A percentile compares a stretch with the other conserved stretches of the same genome.
Evolutionary conservation across 2,888 invertebrate genomes (phyloP).

Genomic region (Phragmatobia fuliginosa): DNA sequence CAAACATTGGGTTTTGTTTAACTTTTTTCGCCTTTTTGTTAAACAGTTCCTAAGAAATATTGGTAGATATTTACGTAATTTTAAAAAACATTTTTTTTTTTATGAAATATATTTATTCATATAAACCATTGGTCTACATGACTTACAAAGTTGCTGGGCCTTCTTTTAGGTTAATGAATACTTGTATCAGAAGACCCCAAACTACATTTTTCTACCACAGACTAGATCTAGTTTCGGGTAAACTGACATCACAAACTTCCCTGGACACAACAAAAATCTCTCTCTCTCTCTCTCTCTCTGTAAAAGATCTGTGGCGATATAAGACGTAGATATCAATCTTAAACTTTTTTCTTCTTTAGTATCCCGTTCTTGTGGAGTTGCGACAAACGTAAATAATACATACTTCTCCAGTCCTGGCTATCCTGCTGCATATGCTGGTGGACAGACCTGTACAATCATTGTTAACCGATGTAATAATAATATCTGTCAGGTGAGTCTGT

Average conservation of each 20-base stretch:
- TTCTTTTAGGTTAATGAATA: too few relatives aligned
- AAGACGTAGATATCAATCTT: background rate
- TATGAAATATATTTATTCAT: too few relatives aligned
- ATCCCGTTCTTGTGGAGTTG: slow-evolving; percentile 90
- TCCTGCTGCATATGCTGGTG: slow-evolving; percentile 90
- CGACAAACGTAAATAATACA: slow-evolving; percentile 92
- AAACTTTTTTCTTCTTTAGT: slow-evolving; percentile 77
- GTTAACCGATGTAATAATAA: slow-evolving; percentile 89
- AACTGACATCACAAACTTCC: background rate
- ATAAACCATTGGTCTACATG: too few relatives aligned
- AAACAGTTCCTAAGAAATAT: too few relatives aligned
- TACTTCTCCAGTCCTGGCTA: slow-evolving; percentile 93
- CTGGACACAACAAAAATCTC: background rate
- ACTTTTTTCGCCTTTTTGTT: too few relatives aligned
- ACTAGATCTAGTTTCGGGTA: background rate
- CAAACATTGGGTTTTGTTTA: too few relatives aligned
- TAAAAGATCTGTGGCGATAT: background rate
- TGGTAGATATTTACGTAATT: too few relatives aligned
- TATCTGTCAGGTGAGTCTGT: slow-evolving; percentile 88
- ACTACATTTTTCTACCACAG: background rate
- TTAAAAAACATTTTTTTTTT: too few relatives aligned
- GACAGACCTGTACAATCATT: slow-evolving; percentile 90
- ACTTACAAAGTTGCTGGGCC: too few relatives aligned
- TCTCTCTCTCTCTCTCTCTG: too few relatives aligned
- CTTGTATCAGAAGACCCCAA: too few relatives aligned